phyloP scores from a whole-genome alignment of 2,888 invertebrate genomes.

The Tanytarsus gracilentus region DNA sequence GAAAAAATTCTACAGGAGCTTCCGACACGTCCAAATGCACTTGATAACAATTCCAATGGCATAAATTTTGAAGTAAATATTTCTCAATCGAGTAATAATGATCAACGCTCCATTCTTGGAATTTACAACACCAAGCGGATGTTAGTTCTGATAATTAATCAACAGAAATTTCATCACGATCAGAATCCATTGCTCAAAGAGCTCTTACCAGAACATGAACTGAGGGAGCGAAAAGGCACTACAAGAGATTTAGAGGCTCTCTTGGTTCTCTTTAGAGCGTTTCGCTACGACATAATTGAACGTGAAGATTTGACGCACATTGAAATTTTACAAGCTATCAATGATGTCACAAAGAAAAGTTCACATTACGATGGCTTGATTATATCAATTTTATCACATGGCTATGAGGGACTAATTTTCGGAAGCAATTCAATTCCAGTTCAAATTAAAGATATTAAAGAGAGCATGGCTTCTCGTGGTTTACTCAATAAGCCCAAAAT shows the following conservation, averaged over 20 bases:
- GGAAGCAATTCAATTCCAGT: slow-evolving; percentile 46
- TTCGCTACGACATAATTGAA: slow-evolving; percentile 36
- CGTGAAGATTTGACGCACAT: slow-evolving; percentile 36
- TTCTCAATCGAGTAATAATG: background rate
- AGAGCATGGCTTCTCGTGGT: slow-evolving; percentile 42
- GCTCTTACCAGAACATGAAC: slow-evolving; percentile 32
- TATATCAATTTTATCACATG: slow-evolving; percentile 40
- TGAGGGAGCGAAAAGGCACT: slow-evolving; percentile 37
- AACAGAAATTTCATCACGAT: slow-evolving; percentile 36
- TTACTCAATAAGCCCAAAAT: slow-evolving; percentile 48
- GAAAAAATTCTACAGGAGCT: slow-evolving; percentile 13
- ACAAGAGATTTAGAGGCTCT: slow-evolving; percentile 36
- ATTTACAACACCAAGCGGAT: slow-evolving; percentile 33
- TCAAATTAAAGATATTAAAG: slow-evolving; percentile 42
- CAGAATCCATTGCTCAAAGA: slow-evolving; percentile 32
- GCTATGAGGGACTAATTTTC: slow-evolving; percentile 43
- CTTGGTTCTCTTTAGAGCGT: slow-evolving; percentile 34
- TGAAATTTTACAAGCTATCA: slow-evolving; percentile 35
- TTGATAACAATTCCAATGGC: background rate
- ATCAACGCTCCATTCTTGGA: slow-evolving; percentile 2
- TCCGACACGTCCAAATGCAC: background rate
- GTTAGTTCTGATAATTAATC: slow-evolving; percentile 39
- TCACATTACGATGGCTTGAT: slow-evolving; percentile 37
- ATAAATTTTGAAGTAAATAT: background rate
- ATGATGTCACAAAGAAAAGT: slow-evolving; percentile 35